Evolutionary conservation across 2,888 invertebrate species (phyloP).

Genomic region (Cyclophora punctaria): DNA sequence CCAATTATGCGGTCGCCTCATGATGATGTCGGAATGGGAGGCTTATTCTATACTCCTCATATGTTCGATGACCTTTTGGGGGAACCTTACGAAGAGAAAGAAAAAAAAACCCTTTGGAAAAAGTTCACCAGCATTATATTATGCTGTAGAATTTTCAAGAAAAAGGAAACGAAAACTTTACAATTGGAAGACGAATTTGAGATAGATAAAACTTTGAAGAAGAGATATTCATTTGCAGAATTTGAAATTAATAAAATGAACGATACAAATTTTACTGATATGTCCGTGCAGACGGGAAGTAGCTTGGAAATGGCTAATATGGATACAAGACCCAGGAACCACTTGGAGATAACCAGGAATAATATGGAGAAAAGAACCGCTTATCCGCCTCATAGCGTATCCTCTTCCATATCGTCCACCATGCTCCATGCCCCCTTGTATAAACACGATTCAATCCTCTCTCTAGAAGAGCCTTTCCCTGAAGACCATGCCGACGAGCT

Average conservation of each 20-base stretch:
- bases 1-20: constrained; percentile 56
- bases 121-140: constrained; percentile 10
- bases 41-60: constrained; percentile 23
- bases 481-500: constrained; percentile 31
- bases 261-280: constrained; percentile 19
- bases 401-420: background rate
- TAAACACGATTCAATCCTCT: constrained; percentile 8
- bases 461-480: constrained; percentile 11
- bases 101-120: constrained; percentile 5
- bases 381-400: too few relatives aligned
- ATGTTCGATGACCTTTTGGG: constrained; percentile 26
- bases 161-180: constrained; percentile 4
- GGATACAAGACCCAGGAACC: background rate
- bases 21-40: constrained; percentile 27
- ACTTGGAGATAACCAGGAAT: background rate
- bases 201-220: constrained; percentile 4
- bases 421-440: background rate
- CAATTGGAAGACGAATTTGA: too few relatives aligned
- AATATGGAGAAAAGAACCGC: background rate
- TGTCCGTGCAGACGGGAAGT: constrained; percentile 48
- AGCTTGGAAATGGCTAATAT: constrained; percentile 37
- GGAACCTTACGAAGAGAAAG: constrained; percentile 4
- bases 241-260: constrained; percentile 40
- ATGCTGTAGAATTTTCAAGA: constrained; percentile 18
- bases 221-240: constrained; percentile 42